A percentile compares a stretch with the other conserved stretches of the same genome.
Conservation (phyloP, 1,140 invertebrate genomes). For the Tetramorium simillimum region DNA sequence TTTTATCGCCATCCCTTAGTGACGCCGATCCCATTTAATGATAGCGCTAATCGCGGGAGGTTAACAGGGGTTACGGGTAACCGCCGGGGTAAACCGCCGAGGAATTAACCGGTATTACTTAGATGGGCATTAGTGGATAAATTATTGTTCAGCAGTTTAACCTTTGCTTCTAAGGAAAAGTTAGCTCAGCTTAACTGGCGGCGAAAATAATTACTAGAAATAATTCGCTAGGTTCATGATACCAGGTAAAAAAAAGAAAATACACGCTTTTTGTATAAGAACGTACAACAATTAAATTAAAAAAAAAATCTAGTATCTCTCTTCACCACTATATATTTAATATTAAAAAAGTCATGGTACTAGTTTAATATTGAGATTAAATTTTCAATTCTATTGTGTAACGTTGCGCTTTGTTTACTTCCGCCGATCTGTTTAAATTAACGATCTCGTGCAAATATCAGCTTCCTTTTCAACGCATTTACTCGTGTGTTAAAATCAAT, state of each 20-base stretch:
- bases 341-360: not conserved
- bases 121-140: constrained; percentile 44
- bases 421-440: constrained; percentile 8
- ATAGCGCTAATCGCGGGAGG: constrained; percentile 54
- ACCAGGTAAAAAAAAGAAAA: not conserved
- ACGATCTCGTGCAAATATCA: not conserved
- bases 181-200: not conserved
- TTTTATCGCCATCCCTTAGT: constrained; percentile 45
- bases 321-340: not conserved
- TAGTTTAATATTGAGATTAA: not conserved
- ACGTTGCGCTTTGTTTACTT: not conserved
- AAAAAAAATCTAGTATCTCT: not conserved
- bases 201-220: constrained; percentile 16
- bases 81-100: constrained; percentile 33
- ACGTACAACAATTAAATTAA: no score
- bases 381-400: constrained; percentile 10
- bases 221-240: not conserved
- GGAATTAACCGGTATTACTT: constrained; percentile 56
- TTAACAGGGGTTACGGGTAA: constrained; percentile 51
- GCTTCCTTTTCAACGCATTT: not conserved
- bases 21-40: constrained; percentile 53
- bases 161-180: constrained; percentile 30
- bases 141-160: constrained; percentile 47
- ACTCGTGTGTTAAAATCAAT: not conserved
- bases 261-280: not conserved